Base-by-base conservation (phyloP, 2,797 vertebrate genomes). In the Parauchenoglanis punctatus region DNA sequence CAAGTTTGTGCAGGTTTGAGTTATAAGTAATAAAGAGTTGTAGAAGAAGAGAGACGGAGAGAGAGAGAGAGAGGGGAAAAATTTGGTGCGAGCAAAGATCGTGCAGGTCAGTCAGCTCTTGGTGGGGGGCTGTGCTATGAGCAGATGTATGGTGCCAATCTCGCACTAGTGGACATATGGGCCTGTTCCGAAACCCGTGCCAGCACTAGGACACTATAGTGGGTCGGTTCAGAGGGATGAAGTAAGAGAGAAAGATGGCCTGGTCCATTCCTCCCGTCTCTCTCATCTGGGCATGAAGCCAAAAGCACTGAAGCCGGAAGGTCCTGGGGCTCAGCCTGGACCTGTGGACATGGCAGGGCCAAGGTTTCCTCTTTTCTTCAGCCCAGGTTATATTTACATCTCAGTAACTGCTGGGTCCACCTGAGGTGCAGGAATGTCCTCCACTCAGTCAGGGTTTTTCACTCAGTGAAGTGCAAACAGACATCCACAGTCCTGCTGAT, bases 91-190 rank as follows among this genome's bases (percentile, higher is more conserved):
- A 85, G 81, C 20, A 25, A 77, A 83, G 84, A 78, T 54, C n/a
- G 81, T 83, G 80, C 84, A 86, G 89, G 92, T 89, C 88, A 65
- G 83, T 86, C 70, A 81, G 86, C 86, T 89, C 83, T 82, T 86
- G 56, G 88, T 83, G 65, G 91, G 91, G 86, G 86, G 84, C 72
- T 85, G 87, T 89, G 87, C 70, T 90, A 89, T 85, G 89, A 91
- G 87, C 92, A 91, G 92, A 91, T 92, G 91, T 81, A 91, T 87
- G 88, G 87, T 89, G 91, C 89, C 85, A 88, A 90, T 82, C 89
- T 87, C 35, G 15, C 76, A 23, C 91, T 89, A 87, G 89, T 78
- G 87, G 89, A 92, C 93, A 93, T 93, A 93, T 93, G 93, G 92
- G 86, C 88, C 88, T 91, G 91, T 92, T 90, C 90, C 85, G 46